Base-by-base conservation (phyloP, 2,113 vertebrate genomes). In the Triplophysa rosa region DNA sequence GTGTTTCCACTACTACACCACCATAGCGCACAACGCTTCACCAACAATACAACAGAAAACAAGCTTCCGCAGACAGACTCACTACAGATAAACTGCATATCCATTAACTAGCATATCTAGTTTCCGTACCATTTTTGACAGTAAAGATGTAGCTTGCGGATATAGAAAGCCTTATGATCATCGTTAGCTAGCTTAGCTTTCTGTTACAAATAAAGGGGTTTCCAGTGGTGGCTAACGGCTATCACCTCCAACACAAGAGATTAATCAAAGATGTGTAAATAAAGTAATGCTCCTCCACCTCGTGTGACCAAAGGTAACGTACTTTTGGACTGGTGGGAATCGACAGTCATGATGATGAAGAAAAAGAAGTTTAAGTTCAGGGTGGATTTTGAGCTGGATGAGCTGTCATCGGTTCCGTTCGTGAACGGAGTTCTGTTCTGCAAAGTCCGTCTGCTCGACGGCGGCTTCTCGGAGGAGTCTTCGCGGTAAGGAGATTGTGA, bases 341-440 rank as follows among this genome's bases (percentile, higher is more conserved):
- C 58, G 56, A 62, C 71, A 21, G 71, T 47, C 71, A 77, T 23
- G 45, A 95, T 98, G 96, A 96, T 96, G 96, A 99, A 94, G 68
- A 99, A 97, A 84, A 99, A 99, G 95, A 98, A 98, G 91, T 99
- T 98, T 71, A 98, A 97, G 90, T 99, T 99, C 82, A 94, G 93
- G 90, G 97, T 99, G 89, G 95, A 98, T 86, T 95, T 98, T 77
- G 95, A 96, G 85, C 92, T 99, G 88, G 96, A 97, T 70, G 96
- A 98, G 88, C 95, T 98, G 37, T 98, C 96, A 40, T 98, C 95
- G n/a, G 95, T 99, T 83, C 97, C 97, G 11, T 95, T 98, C 86
- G 95, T 99, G 54, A 99, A 97, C 87, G 97, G 96, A 19, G 94
- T 99, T 66, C 94, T 99, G 66, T 99, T 99, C 89, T 99, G 96